Base-by-base conservation (phyloP, 2,888 invertebrate genomes). In the Sinohyriopsis cumingii region DNA sequence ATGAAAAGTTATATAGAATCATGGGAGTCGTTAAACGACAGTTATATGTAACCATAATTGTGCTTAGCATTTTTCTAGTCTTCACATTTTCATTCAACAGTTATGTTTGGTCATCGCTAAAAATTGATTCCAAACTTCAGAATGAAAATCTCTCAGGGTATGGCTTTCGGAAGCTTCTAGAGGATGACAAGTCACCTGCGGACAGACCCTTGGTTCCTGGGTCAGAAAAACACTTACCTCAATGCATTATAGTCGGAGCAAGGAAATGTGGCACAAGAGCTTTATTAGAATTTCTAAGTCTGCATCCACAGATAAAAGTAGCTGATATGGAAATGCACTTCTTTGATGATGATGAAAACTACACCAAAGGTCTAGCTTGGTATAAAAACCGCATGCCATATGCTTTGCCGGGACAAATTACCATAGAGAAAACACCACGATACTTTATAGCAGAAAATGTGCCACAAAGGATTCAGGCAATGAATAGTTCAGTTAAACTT, bases 251-350 rank as follows among this genome's bases (percentile, higher is more conserved):
- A 63, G 88, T 91, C 63, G 91, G 91, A 5, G 91, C 88, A 3
- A 81, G 90, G 45, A 91, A 91, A 74, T 88, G 90, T 72, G 91
- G 91, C 7, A 91, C 91, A 0, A 76, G 91, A 20, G 91, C 91
- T 20, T 78, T 91, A 24, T 76, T 91, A 24, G 90, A 91, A 79
- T 91, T 91, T 69, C 84, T 89, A 33, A 83, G 84, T 69, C 81
- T 89, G n/a, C 90, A 91, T 81, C 90, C 90, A 19, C 93, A 94
- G 91, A 95, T 98, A 72, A 95, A 96, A 90, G 96, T 96, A 88
- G 97, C 97, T 0, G 95, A 96, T 33, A 96, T 96, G 45, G 99
- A 99, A 91, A 95, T 98, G 64, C 99, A 99, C 91, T 99, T 98
- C 92, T 99, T 99, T 91, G 98, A 99, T 91, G 93, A 97, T 67